Conservation (phyloP, 2,797 vertebrate species). For the Zenarchopterus dispar region DNA sequence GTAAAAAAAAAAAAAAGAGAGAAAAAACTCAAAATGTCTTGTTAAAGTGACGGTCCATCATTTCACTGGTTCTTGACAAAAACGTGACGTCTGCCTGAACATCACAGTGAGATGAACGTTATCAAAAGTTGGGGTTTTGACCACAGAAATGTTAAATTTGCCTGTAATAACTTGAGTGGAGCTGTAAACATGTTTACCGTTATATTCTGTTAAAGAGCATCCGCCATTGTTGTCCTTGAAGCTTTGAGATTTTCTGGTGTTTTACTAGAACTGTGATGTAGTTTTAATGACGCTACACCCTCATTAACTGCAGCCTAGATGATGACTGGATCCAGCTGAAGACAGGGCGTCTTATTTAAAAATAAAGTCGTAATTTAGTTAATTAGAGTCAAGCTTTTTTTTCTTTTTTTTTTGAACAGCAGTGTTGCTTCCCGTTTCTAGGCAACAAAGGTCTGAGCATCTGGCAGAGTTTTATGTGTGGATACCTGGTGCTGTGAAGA, state of each 20-base stretch:
- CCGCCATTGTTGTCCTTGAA: not conserved
- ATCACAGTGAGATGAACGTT: no score
- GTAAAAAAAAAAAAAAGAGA: no score
- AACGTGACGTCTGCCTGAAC: no score
- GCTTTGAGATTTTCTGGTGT: not conserved
- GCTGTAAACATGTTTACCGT: no score
- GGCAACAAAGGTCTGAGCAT: slow-evolving; percentile 10
- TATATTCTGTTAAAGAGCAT: no score
- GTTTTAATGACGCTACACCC: no score
- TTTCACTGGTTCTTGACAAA: no score
- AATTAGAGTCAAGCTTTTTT: no score
- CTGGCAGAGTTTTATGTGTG: not conserved
- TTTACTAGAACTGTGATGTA: not conserved
- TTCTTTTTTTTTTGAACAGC: not conserved
- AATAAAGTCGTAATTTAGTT: not conserved
- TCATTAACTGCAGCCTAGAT: not conserved
- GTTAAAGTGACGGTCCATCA: no score
- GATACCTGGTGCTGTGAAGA: slow-evolving; percentile 65
- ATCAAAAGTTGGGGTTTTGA: not conserved
- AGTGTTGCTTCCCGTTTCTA: not conserved
- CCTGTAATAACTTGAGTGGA: no score
- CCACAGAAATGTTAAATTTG: not conserved
- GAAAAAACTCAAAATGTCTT: no score
- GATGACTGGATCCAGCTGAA: not conserved
- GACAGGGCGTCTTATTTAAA: not conserved